Evolutionary conservation across 1,140 invertebrate genomes (phyloP), one percentile per base, ranked within the genome.

Genomic region (Augochlora pura): DNA sequence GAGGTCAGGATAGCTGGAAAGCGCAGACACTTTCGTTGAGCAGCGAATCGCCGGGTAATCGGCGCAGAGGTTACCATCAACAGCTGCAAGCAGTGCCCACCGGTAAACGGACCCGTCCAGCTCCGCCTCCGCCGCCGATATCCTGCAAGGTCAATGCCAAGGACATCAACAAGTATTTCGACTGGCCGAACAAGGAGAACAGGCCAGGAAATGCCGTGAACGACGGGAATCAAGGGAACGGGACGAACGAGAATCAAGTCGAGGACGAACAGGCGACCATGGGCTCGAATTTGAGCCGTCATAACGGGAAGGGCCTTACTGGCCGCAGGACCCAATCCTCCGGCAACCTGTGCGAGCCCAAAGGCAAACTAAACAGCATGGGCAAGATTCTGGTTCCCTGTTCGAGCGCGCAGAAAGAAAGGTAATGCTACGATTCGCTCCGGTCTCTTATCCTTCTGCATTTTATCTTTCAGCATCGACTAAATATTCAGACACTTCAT

Each of bases 271-370:
- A 75, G 27, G 16, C 68, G 54, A 90, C 89, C 77, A 96, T 96
- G 96, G 96, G 96, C 82, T 96, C 96, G 39, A 96, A 96, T 92
- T 93, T 96, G 76, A 96, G 95, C 90, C 94, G 96, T 54, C 95
- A 96, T 88, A 95, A 94, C 80, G 94, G 94, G 76, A 96, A 96
- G 91, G 95, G 94, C 78, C 92, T 95, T 86, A 93, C 94, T 23
- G 95, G 95, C 54, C 94, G 96, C 16, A 93, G 96, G 66, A 95
- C 96, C 6, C 94, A 96, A 77, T 96, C 96, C 46, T 95, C 95
- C 79, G 96, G 96, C 2, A 93, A 94, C 73, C 85, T 94, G 38
- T 93, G 93, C 87, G 91, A 93, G 16, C 87, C 91, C 1, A 92
- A 92, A 32, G 91, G 90, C 9, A 93, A 92, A 62, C 78, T 92